A percentile compares a stretch with the other conserved stretches of the same genome.
phyloP scores from a whole-genome alignment of 1,140 invertebrate genomes.

The Nomia melanderi region DNA sequence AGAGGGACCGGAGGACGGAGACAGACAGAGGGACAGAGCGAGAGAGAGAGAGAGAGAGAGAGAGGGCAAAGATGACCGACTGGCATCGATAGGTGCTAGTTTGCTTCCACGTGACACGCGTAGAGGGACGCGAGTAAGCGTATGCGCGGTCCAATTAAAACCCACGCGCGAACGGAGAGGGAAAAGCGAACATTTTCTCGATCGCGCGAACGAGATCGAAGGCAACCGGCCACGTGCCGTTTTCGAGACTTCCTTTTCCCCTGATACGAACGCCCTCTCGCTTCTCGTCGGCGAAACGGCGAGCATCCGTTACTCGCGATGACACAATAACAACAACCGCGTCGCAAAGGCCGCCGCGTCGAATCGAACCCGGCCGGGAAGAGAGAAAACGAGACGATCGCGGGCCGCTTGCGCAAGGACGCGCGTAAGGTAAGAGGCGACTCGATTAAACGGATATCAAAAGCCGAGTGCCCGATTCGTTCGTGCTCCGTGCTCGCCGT shows the following conservation, averaged over 20 bases:
- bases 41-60: neutral
- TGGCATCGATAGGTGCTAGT: conserved; percentile 8
- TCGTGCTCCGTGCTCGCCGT: no score
- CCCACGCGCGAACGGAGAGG: conserved; percentile 53
- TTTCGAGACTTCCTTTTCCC: conserved; percentile 66
- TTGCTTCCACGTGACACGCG: conserved; percentile 53
- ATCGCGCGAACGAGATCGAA: conserved; percentile 46
- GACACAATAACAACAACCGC: conserved; percentile 65
- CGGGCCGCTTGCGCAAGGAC: conserved; percentile 60
- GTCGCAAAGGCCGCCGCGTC: conserved; percentile 53
- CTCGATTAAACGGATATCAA: conserved; percentile 38
- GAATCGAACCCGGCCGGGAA: neutral
- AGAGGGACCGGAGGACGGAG: no score
- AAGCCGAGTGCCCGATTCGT: no score
- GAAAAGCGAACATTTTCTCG: conserved; percentile 52
- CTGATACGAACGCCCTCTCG: conserved; percentile 54
- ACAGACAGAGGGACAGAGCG: no score
- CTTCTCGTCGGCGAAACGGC: conserved; percentile 41
- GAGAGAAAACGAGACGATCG: no score
- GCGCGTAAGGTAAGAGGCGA: conserved; percentile 58
- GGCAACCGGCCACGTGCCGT: conserved; percentile 63
- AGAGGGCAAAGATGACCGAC: conserved; percentile 15
- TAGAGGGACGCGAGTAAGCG: no score
- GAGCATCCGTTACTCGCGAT: conserved; percentile 58
- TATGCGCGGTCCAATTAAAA: conserved; percentile 63